Evolutionary conservation across 2,888 invertebrate genomes (phyloP).

Genomic region (Prosapia bicincta): DNA sequence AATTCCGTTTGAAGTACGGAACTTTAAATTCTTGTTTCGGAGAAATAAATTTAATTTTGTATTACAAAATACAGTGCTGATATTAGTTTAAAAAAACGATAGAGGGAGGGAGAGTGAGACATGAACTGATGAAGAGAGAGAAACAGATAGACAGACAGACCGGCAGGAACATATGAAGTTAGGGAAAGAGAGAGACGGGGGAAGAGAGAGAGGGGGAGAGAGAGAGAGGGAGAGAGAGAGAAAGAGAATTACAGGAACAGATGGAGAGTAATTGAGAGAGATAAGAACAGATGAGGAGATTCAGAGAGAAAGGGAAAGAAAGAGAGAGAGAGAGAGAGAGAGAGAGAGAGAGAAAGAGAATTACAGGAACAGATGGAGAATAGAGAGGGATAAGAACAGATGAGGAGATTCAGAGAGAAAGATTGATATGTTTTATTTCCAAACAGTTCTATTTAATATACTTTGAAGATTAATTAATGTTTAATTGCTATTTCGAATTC

Average conservation of each 20-base stretch:
- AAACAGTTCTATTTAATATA: no score
- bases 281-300: neutral
- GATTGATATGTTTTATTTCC: neutral
- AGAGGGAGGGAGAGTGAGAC: no score
- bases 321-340: constrained; percentile 7
- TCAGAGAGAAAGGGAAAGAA: neutral
- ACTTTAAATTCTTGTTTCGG: no score
- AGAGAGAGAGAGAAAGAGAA: constrained; percentile 9
- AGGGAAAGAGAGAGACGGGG: no score
- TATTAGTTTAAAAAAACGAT: no score
- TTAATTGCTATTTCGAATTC: no score
- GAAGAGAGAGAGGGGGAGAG: constrained; percentile 1
- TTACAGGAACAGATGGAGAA: neutral
- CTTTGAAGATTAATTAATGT: no score
- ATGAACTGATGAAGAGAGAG: no score
- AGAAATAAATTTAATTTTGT: no score
- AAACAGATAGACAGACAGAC: no score
- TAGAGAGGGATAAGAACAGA: neutral
- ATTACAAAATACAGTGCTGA: no score
- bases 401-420: neutral
- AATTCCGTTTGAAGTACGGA: no score
- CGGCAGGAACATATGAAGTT: neutral
- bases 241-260: neutral
- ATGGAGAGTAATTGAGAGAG: neutral
- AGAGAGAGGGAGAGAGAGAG: neutral